Conservation (phyloP, 2,888 invertebrate genomes). For the Tortrix viridana region DNA sequence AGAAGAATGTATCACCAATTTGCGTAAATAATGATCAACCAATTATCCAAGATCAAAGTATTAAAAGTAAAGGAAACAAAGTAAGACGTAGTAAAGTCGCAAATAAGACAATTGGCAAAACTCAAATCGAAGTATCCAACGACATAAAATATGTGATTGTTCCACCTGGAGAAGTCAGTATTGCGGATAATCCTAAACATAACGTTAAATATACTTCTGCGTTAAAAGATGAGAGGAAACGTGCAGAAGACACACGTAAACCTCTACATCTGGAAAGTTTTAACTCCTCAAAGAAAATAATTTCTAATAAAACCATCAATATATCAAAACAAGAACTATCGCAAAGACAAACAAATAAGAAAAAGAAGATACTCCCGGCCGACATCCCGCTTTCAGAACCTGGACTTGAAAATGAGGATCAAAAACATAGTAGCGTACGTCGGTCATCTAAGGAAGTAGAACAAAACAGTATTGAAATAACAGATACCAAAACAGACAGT, state of each 20-base stretch:
- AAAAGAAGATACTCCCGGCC: slow-evolving; percentile 9
- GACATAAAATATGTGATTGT: not conserved
- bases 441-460: not conserved
- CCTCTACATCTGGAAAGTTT: not conserved
- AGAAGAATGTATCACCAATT: not conserved
- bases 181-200: not conserved
- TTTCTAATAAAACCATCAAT: not conserved
- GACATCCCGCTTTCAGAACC: not conserved
- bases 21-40: not conserved
- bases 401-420: not conserved
- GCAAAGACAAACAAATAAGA: slow-evolving; percentile 8
- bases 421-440: not conserved
- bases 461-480: not conserved
- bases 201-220: not conserved
- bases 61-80: slow-evolving; percentile 36
- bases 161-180: not conserved
- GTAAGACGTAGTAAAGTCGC: slow-evolving; percentile 20
- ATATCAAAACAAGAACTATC: not conserved
- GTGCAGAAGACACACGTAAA: not conserved
- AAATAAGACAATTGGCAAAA: not conserved
- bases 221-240: slow-evolving; percentile 13
- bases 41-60: slow-evolving; percentile 3
- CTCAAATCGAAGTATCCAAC: not conserved
- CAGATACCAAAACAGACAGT: not conserved
- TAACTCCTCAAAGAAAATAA: too few species aligned